These are phyloP conservation scores for Gari tellinella DNA, from an alignment of 2,888 invertebrate species.

Conservation along the genomic window DNA sequence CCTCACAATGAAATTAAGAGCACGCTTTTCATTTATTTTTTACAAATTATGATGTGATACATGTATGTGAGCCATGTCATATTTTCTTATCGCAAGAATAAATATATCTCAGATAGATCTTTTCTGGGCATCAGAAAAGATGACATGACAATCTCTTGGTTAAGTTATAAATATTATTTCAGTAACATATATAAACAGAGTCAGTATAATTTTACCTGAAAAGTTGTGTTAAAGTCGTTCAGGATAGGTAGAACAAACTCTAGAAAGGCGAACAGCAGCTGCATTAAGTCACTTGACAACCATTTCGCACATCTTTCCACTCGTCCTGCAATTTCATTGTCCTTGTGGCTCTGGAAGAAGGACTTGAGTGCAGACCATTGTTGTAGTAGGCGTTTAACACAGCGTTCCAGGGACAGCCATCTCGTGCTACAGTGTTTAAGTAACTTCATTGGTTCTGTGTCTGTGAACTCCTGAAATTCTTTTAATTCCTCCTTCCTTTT, in stretches of 20 bases:
- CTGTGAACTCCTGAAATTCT: constrained; percentile 43
- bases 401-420: constrained; percentile 37
- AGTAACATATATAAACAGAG: too few relatives aligned
- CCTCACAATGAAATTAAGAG: too few relatives aligned
- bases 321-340: constrained; percentile 35
- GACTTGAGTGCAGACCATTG: constrained; percentile 37
- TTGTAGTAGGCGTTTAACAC: constrained; percentile 28
- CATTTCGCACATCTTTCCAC: constrained; percentile 12
- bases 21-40: too few relatives aligned
- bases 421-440: constrained; percentile 43
- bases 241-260: constrained; percentile 29
- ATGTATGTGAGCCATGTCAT: too few relatives aligned
- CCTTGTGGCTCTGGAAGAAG: constrained; percentile 46
- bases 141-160: too few relatives aligned
- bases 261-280: constrained; percentile 34
- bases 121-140: too few relatives aligned
- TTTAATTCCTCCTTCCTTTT: constrained; percentile 45
- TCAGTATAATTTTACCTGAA: constrained; percentile 27
- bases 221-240: constrained; percentile 40
- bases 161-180: too few relatives aligned
- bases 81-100: too few relatives aligned
- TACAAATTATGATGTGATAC: too few relatives aligned
- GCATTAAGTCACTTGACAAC: constrained; percentile 8
- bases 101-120: too few relatives aligned
- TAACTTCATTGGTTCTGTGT: constrained; percentile 44